These are phyloP conservation scores for Plutella xylostella DNA, from an alignment of 2,888 invertebrate genomes.

Conservation along the genomic window DNA sequence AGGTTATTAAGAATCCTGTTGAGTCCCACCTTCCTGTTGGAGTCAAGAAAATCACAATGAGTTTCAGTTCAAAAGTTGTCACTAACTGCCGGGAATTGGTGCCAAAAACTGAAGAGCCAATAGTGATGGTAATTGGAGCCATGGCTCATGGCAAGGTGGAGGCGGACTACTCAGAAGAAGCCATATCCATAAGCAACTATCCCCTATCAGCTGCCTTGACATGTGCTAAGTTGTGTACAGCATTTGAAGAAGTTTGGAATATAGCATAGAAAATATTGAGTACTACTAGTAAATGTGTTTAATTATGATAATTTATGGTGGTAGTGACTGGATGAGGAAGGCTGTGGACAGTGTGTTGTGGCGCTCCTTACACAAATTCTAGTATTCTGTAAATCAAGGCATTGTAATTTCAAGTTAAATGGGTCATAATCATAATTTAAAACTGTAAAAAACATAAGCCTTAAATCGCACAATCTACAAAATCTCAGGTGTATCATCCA, in stretches of 20 bases:
- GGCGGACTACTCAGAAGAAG: slow-evolving; percentile 90
- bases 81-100: slow-evolving; percentile 81
- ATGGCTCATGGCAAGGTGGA: slow-evolving; percentile 97
- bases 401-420: no score
- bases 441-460: no score
- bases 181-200: slow-evolving; percentile 93
- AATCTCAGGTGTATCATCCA: no score
- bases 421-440: no score
- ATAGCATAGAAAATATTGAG: slow-evolving; percentile 38
- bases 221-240: slow-evolving; percentile 93
- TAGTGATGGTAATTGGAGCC: slow-evolving; percentile 93
- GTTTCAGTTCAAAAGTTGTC: slow-evolving; percentile 83
- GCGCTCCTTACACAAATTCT: no score
- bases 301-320: no score
- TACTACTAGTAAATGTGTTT: no score
- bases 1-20: slow-evolving; percentile 97
- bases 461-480: no score
- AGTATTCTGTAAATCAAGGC: no score
- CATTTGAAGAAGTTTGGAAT: slow-evolving; percentile 95
- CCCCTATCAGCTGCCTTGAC: slow-evolving; percentile 97
- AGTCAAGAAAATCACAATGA: slow-evolving; percentile 89
- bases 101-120: slow-evolving; percentile 82
- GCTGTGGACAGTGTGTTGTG: no score
- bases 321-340: no score
- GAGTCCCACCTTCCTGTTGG: slow-evolving; percentile 95